These are phyloP conservation scores for Aurelia sp. DNA, from an alignment of 30 jellyfish, hydroid and myxozoan genomes.

Conservation along the genomic window DNA sequence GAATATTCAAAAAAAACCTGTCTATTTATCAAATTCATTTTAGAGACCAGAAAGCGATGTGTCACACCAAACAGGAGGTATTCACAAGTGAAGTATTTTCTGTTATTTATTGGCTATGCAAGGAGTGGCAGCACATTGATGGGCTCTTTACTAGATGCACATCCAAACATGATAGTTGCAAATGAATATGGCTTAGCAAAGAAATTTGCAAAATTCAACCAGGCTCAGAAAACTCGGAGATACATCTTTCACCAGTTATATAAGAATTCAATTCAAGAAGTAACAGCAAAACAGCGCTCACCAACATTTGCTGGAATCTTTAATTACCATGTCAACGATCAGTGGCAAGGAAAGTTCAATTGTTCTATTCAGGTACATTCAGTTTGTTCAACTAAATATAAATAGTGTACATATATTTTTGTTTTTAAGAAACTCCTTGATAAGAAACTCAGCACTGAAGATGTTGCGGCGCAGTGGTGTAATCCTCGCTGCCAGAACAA, in stretches of 20 bases:
- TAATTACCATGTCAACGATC: constrained; percentile 75
- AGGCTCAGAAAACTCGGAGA: constrained; percentile 17
- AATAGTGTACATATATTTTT: too few relatives aligned
- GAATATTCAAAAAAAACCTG: too few relatives aligned
- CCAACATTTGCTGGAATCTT: constrained; percentile 32
- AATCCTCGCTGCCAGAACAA: too few relatives aligned
- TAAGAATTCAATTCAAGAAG: constrained; percentile 66
- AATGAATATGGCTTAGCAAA: constrained; percentile 71
- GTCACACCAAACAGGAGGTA: not conserved
- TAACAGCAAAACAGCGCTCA: constrained; percentile 57
- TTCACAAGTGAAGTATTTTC: constrained; percentile 60
- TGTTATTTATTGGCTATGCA: constrained; percentile 87
- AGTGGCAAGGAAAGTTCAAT: constrained; percentile 86
- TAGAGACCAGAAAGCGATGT: not conserved
- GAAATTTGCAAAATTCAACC: constrained; percentile 50
- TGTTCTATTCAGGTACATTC: constrained; percentile 68
- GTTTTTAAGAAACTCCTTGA: too few relatives aligned
- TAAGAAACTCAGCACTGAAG: too few relatives aligned
- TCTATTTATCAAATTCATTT: not conserved
- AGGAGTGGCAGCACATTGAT: constrained; percentile 89
- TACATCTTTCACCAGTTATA: constrained; percentile 59
- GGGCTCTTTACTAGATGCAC: constrained; percentile 93
- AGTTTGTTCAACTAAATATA: not conserved
- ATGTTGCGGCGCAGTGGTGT: too few relatives aligned
- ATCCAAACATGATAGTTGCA: constrained; percentile 81